Percentiles rank a stretch among this genome's conserved stretches.
phyloP scores from a whole-genome alignment of 2,113 vertebrate species.

The Podiceps cristatus region DNA sequence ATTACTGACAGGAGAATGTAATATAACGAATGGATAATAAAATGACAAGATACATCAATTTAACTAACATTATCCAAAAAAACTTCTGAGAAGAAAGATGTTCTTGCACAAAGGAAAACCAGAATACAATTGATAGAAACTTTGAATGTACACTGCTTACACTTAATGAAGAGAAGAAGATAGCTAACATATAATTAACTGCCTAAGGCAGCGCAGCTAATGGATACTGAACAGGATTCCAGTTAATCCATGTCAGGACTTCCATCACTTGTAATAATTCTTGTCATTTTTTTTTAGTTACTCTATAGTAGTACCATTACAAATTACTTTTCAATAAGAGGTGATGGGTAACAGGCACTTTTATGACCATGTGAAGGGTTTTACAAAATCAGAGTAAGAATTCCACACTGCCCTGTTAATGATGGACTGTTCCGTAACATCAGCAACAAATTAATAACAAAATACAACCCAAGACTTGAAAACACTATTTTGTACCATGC shows the following conservation, averaged over 20 bases:
- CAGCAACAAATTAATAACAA: not conserved
- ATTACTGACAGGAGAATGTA: not conserved
- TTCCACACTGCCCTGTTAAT: not conserved
- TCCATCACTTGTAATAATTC: constrained; percentile 47
- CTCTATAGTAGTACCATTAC: not conserved
- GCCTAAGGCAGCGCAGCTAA: constrained; percentile 40
- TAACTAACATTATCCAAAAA: constrained; percentile 9
- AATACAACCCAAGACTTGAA: not conserved
- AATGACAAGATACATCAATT: constrained; percentile 8
- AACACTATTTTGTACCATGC: not conserved
- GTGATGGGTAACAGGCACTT: constrained; percentile 59
- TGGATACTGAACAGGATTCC: constrained; percentile 50
- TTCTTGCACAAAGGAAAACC: constrained; percentile 23
- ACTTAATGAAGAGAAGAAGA: constrained; percentile 22
- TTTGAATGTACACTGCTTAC: not conserved
- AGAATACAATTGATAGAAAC: constrained; percentile 3
- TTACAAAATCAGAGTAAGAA: not conserved
- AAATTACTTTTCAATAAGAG: not conserved
- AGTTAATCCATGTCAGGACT: constrained; percentile 50
- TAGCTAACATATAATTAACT: constrained; percentile 23
- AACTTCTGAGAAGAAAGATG: constrained; percentile 4
- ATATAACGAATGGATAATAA: not conserved
- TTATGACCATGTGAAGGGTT: not conserved
- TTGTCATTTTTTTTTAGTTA: not conserved
- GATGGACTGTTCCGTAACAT: not conserved